phyloP scores from a whole-genome alignment of 2,888 invertebrate species.

The Tachina lurida region DNA sequence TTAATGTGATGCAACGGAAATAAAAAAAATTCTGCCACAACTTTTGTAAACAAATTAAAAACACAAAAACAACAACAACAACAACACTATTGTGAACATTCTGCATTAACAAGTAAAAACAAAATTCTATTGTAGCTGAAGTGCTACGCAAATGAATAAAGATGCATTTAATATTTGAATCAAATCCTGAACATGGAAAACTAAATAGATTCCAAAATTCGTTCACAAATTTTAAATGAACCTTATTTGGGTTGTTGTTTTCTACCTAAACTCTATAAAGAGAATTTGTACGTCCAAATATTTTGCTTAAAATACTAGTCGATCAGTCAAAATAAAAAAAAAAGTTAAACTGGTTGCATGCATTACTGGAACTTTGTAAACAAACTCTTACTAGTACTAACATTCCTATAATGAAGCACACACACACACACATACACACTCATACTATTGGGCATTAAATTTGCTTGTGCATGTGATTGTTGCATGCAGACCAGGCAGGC shows the following conservation, averaged over 20 bases:
- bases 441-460: slow-evolving; percentile 6
- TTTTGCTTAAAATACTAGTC: slow-evolving; percentile 58
- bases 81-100: slow-evolving; percentile 55
- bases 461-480: slow-evolving; percentile 9
- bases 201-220: background rate
- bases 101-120: slow-evolving; percentile 57
- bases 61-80: background rate
- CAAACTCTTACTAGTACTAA: slow-evolving; percentile 25
- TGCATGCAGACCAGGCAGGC: slow-evolving; percentile 30
- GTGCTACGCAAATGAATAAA: background rate
- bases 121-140: slow-evolving; percentile 40
- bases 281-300: slow-evolving; percentile 57
- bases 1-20: slow-evolving; percentile 57
- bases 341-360: slow-evolving; percentile 53
- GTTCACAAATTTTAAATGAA: slow-evolving; percentile 23
- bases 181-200: background rate
- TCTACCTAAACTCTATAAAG: slow-evolving; percentile 21
- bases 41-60: slow-evolving; percentile 57
- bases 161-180: slow-evolving; percentile 26
- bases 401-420: background rate
- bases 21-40: slow-evolving; percentile 36
- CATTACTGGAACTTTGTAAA: slow-evolving; percentile 59
- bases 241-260: slow-evolving; percentile 10
- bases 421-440: slow-evolving; percentile 6
- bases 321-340: slow-evolving; percentile 66